Percentiles rank a stretch among this genome's conserved stretches.
Conservation (phyloP, 2,797 vertebrate genomes). For the Hoplostethus mediterraneus region DNA sequence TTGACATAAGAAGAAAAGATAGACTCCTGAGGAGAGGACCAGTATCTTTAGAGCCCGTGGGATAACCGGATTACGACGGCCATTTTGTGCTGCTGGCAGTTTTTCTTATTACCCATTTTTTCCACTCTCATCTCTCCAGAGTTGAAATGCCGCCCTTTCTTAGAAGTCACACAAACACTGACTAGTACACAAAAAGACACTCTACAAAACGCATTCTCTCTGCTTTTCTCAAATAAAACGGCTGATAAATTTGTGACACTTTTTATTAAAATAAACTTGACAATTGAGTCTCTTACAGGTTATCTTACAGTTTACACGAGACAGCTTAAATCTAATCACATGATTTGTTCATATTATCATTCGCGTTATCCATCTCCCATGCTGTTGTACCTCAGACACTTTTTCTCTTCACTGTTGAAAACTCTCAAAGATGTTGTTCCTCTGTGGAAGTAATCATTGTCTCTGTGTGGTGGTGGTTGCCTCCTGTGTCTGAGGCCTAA, state of each 20-base stretch:
- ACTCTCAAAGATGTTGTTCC: slow-evolving; percentile 44
- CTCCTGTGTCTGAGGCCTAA: slow-evolving; percentile 65
- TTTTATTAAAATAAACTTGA: slow-evolving; percentile 19
- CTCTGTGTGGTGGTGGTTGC: slow-evolving; percentile 60
- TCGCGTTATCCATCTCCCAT: slow-evolving; percentile 7
- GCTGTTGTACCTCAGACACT: neutral
- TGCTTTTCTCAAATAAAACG: slow-evolving; percentile 26
- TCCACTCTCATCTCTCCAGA: slow-evolving; percentile 54
- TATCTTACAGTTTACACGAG: slow-evolving; percentile 1
- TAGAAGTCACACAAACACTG: slow-evolving; percentile 70
- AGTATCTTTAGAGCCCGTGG: slow-evolving; percentile 77
- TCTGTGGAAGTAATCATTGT: slow-evolving; percentile 67
- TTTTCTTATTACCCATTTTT: slow-evolving; percentile 76
- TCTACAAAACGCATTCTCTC: slow-evolving; percentile 41
- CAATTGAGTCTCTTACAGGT: neutral
- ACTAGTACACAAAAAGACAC: slow-evolving; percentile 22
- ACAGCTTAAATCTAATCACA: neutral
- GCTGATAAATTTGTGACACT: slow-evolving; percentile 17
- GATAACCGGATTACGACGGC: slow-evolving; percentile 80
- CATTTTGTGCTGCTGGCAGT: slow-evolving; percentile 81
- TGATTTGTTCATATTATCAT: slow-evolving; percentile 19
- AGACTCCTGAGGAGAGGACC: slow-evolving; percentile 77
- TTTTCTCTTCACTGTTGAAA: slow-evolving; percentile 10
- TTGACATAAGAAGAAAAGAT: slow-evolving; percentile 83
- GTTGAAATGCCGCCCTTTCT: slow-evolving; percentile 75